A percentile compares a stretch with the other conserved stretches of the same genome.
Conservation (phyloP, 1,140 invertebrate genomes). For the Meloidogyne floridensis region DNA sequence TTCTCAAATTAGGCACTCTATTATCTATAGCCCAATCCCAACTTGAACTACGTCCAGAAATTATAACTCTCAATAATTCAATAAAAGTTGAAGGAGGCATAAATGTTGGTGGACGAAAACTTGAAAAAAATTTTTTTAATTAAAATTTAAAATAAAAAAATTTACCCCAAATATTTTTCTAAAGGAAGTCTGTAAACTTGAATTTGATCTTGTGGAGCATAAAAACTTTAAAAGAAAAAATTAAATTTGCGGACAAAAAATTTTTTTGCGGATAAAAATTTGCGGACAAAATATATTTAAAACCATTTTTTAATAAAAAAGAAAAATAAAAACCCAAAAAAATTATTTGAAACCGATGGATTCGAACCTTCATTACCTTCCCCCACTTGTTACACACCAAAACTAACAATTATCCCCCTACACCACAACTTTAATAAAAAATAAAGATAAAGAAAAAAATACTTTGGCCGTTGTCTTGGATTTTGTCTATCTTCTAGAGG, state of each 20-base stretch:
- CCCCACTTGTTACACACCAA: not conserved
- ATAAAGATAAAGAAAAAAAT: not conserved
- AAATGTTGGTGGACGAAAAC: slow-evolving; percentile 5
- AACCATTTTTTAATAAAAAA: not conserved
- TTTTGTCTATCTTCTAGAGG: not conserved
- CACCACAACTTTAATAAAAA: not conserved
- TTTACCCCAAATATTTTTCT: not conserved
- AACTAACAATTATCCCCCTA: not conserved
- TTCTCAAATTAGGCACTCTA: not conserved
- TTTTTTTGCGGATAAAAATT: too few species aligned
- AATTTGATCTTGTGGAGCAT: not conserved
- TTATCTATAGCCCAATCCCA: slow-evolving; percentile 1
- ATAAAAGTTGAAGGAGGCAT: not conserved
- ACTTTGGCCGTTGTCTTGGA: not conserved
- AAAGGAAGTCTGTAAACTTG: slow-evolving; percentile 9
- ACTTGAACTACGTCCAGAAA: not conserved
- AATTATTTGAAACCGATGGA: not conserved
- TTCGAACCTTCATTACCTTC: not conserved
- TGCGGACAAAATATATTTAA: too few species aligned
- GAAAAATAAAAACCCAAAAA: too few species aligned
- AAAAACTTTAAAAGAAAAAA: not conserved
- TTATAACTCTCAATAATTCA: not conserved
- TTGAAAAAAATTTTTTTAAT: not conserved
- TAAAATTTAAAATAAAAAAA: not conserved
- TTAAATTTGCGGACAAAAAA: too few species aligned